Base-by-base conservation (phyloP, 2,113 vertebrate species). In the Cyanoramphus novaezelandiae region DNA sequence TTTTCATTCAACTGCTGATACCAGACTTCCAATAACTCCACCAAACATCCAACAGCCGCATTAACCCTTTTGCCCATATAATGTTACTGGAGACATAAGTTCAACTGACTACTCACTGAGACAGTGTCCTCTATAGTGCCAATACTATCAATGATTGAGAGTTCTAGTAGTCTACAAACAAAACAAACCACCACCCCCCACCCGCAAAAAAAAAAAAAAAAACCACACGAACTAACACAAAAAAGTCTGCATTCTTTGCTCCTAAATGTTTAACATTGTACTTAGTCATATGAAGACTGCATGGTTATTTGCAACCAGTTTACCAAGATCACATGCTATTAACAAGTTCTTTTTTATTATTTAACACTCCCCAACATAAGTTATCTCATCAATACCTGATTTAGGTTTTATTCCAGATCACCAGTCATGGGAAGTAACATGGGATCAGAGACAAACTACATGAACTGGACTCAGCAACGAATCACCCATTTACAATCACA, bases 71-170 rank as follows among this genome's bases (percentile, higher is more conserved):
- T 8, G 27, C 63, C 18, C 27, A 10, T 9, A 29, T 0, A 19
- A 28, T 8, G 25, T 13, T 80, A 49, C 39, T 20, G 44, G 19
- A 33, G 25, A 29, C 29, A 35, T 6, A 33, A 1, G 17, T 8
- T 50, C 39, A 33, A 4, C 0, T 4, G 41, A 46, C 25, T 60
- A 14, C 59, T 46, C 10, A 8, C 1, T 13, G 11, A 25, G 39
- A 29, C 28, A 37, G 31, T 1, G 28, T 12, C 74, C 57, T 44
- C 43, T 20, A 41, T 3, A 23, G 62, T n/a, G 35, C 29, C 57
- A 57, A 7, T 5, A 23, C 31, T 13, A 35, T 17, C 28, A 20
- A 28, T 0, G 3, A 44, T 10, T 1, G 0, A 0, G 0, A 67
- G 33, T 4, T 63, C 23, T 57, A 27, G 2, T 12, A 75, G 37